Base-by-base conservation (phyloP, 2,113 vertebrate species). In the Hoplias malabaricus region DNA sequence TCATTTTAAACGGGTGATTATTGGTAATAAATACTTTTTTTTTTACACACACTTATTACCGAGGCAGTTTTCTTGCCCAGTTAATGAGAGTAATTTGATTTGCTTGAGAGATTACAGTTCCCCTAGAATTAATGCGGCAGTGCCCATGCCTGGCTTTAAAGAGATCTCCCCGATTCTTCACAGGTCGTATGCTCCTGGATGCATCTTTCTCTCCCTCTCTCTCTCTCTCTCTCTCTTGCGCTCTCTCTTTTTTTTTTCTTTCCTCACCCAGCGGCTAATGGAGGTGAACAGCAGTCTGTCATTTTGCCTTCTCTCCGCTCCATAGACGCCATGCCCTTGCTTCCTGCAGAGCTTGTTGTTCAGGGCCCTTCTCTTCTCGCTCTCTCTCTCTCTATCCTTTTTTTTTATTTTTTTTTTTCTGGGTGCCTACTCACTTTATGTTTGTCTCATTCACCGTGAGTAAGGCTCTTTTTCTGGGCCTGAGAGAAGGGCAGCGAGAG, bases 61-160 rank as follows among this genome's bases (percentile, higher is more conserved):
- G 94, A 98, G 96, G 96, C 95, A 96, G 96, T 96, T 96, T 97
- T 96, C 91, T 93, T 95, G 89, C 92, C 90, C 94, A 92, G 93
- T 96, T 99, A 98, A 99, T 99, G 97, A 98, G 95, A 94, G 96
- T 96, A 98, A 98, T 99, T 98, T 97, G 96, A 96, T 95, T 96
- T 98, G 98, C 94, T 98, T 96, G 96, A 98, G 96, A 94, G 95
- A 98, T 98, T 96, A 94, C 94, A 93, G 94, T 96, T 96, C 94
- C 95, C 93, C 65, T 93, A 94, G 96, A 98, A 98, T 98, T 98
- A 99, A 98, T 98, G 96, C 95, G 87, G 94, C 96, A 98, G 94
- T 95, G 96, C 93, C 78, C 94, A 90, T 95, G 97, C 93, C 94
- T 88, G 96, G 95, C 97, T 95, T 95, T 96, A 98, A 96, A 94